Evolutionary conservation across 2,797 vertebrate genomes (phyloP), one percentile per base, ranked within the genome.

Genomic region (Girardinus metallicus): DNA sequence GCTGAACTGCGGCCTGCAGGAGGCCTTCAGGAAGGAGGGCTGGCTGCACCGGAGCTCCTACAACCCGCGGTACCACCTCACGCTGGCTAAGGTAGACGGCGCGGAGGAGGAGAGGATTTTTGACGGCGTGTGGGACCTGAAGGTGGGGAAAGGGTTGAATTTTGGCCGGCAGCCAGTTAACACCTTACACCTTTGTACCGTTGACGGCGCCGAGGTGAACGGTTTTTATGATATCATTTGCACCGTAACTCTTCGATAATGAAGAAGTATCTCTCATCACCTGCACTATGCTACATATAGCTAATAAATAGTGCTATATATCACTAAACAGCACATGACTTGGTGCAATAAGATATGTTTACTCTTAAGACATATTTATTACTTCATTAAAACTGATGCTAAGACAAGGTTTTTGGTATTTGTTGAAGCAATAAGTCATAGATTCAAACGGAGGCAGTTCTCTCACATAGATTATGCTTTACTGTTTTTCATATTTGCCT

Each of bases 1-100:
- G 57, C 91, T 96, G 76, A 96, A 96, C 79, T 78, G 73, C 0
- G 83, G 74, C 26, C 88, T 97, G 71, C 93, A 93, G 84, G 93
- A 94, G 75, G 94, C 91, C 36, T 97, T 95, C 81, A 89, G 88
- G 77, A 73, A 91, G 0, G 84, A 93, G 64, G 96, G 96, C 82
- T 96, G 44, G 88, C 91, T 88, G 85, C 97, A 94, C 89, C 90
- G 87, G 46, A 0, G 94, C 82, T 96, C 96, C 6, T 92, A 86
- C 88, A 93, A 90, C 80, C 95, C 96, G 0, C 92, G 84, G 47
- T 96, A 96, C 87, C 97, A 97, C 86, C 94, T 97, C 71, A 97
- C 97, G 0, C 83, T 97, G 85, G 97, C 96, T 83, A 97, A 97
- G 85, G 81, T 95, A 16, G 73, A 9, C 11, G 47, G 4, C 4